Conservation (phyloP, 1,140 invertebrate species). For the Aphelinus atriplicis region DNA sequence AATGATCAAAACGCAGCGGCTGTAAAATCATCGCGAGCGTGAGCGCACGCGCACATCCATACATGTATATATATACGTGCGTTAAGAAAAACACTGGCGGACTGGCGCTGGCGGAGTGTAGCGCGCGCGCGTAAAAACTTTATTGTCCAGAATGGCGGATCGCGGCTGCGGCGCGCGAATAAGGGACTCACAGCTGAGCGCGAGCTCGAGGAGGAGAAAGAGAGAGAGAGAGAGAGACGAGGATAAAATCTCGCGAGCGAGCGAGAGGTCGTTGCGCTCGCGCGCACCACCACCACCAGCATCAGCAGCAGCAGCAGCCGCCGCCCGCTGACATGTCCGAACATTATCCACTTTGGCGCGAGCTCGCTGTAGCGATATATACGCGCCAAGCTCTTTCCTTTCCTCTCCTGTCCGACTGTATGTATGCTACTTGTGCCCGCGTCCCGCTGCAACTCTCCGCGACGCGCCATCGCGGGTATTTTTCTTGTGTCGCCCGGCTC, state of each 20-base stretch:
- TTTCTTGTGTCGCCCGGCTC: no score
- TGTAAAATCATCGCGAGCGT: no score
- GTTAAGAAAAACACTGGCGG: background rate
- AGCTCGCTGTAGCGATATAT: background rate
- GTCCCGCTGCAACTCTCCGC: no score
- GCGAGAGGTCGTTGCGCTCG: slow-evolving; percentile 37
- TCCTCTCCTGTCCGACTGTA: background rate
- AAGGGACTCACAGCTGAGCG: background rate
- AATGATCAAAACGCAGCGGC: no score
- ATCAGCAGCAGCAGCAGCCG: background rate
- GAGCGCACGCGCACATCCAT: background rate
- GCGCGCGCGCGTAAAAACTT: slow-evolving; percentile 6
- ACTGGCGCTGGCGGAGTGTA: no score
- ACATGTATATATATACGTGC: background rate
- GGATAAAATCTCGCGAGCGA: slow-evolving; percentile 9
- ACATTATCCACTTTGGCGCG: slow-evolving; percentile 21
- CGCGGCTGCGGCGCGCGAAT: background rate
- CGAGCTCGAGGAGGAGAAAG: background rate
- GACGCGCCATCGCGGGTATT: no score
- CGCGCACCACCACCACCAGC: background rate
- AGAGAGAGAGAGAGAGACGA: background rate
- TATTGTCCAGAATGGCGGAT: slow-evolving; percentile 11
- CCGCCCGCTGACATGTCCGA: slow-evolving; percentile 20
- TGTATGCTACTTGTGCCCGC: no score
- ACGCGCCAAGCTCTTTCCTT: background rate